Evolutionary conservation across 2,888 invertebrate species (phyloP).

Genomic region (Lycophotia porphyrea): DNA sequence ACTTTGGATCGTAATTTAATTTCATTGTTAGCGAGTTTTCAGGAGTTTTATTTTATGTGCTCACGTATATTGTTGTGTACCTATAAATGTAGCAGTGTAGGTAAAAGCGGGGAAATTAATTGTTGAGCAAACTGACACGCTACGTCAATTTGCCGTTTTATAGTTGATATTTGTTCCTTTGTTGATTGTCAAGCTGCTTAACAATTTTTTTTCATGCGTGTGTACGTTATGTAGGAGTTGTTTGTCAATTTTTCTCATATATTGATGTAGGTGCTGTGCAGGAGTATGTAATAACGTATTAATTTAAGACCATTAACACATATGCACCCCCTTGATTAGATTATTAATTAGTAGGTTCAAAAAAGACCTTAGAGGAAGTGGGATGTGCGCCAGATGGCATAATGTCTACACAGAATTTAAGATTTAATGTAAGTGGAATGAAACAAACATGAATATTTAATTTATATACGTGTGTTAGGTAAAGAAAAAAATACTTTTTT

Average conservation of each 20-base stretch:
- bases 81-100: not conserved
- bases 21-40: conserved; percentile 37
- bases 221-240: too few relatives aligned
- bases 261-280: not conserved
- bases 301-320: not conserved
- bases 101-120: not conserved
- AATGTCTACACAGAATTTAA: not conserved
- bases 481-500: conserved; percentile 12
- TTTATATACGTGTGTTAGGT: not conserved
- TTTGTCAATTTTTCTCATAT: too few relatives aligned
- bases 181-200: not conserved
- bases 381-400: not conserved
- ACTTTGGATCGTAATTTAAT: conserved; percentile 49
- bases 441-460: not conserved
- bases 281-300: not conserved
- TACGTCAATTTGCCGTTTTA: not conserved
- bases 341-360: not conserved
- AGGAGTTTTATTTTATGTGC: conserved; percentile 12
- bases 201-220: not conserved
- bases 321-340: not conserved
- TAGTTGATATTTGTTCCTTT: not conserved
- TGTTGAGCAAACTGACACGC: not conserved
- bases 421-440: not conserved
- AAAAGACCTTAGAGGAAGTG: not conserved
- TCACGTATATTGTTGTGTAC: not conserved